Base-by-base conservation (phyloP, 2,113 vertebrate genomes). In the Ameiurus melas region DNA sequence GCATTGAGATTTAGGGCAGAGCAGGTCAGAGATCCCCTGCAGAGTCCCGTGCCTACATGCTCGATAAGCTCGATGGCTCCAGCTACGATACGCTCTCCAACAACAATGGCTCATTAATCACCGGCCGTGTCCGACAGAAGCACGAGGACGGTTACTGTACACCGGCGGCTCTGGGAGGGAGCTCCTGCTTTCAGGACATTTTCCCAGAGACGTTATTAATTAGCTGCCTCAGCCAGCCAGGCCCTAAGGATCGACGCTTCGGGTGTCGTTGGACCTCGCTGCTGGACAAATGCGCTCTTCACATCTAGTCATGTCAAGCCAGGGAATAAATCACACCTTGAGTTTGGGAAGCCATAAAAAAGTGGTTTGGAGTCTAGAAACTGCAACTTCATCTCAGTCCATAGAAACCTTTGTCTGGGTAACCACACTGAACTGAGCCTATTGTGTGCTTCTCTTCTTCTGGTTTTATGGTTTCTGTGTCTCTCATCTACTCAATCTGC, bases 61-160 rank as follows among this genome's bases (percentile, higher is more conserved):
- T 94, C 89, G 94, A 95, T 96, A 95, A 96, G 94, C 94, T 93
- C 89, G 84, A 93, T 90, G 91, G 94, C 94, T 95, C 90, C 90
- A 93, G 93, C 94, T 94, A 93, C 94, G 94, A 95, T 96, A 96
- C 93, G 93, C 90, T 93, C 94, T 93, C 92, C 93, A 94, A 95
- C 94, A 95, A 93, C 94, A 96, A 95, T 94, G 92, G 94, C 92
- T 94, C 93, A 94, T 96, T 96, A 95, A 96, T 96, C 95, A 96
- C 91, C 92, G 92, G 90, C 93, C 91, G 92, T 92, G 95, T 94
- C 94, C 93, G 83, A 73, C 68, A 68, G 90, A 83, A 82, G 64
- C 66, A 64, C 20, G 43, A 80, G 85, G 85, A 90, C 75, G 75
- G 83, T 89, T 92, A 89, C 89, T 92, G 86, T 92, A 89, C 90